These are phyloP conservation scores for Clarias pachynema DNA, from an alignment of 2,797 vertebrate species.

Conservation along the genomic window DNA sequence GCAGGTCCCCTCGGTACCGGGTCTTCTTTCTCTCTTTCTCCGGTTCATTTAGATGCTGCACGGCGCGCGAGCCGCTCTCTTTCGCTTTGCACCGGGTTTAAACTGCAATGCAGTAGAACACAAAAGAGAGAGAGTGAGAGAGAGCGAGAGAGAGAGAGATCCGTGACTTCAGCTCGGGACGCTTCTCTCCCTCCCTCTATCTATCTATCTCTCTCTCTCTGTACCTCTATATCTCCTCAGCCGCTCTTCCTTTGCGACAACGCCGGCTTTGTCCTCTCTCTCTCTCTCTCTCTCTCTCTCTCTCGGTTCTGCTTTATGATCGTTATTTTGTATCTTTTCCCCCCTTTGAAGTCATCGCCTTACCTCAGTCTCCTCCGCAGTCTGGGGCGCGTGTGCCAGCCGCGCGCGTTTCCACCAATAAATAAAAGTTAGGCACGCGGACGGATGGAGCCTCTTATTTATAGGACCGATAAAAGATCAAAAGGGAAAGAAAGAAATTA, in stretches of 20 bases:
- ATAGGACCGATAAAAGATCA: no score
- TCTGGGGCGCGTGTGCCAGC: slow-evolving; percentile 8
- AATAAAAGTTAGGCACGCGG: slow-evolving; percentile 17
- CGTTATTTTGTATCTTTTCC: not conserved
- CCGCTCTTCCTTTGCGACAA: slow-evolving; percentile 1
- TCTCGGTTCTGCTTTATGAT: no score
- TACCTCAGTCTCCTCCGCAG: slow-evolving; percentile 25
- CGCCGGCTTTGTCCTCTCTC: slow-evolving; percentile 4
- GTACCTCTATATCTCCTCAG: no score
- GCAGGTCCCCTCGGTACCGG: not conserved
- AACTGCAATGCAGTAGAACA: slow-evolving; percentile 84
- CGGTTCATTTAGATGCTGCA: slow-evolving; percentile 73
- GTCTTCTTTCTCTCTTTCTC: slow-evolving; percentile 41
- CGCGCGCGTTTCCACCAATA: not conserved
- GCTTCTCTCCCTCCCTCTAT: slow-evolving; percentile 27
- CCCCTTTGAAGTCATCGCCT: not conserved
- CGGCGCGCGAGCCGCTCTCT: slow-evolving; percentile 58
- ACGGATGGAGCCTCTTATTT: not conserved
- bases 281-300: not conserved
- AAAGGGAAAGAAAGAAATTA: no score
- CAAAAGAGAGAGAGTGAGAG: slow-evolving; percentile 62
- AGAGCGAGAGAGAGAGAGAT: slow-evolving; percentile 42
- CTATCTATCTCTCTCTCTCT: slow-evolving; percentile 15
- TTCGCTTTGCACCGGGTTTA: slow-evolving; percentile 55
- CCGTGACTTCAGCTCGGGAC: slow-evolving; percentile 64